Conservation (phyloP, 2,888 invertebrate species). For the Ophion slaviceki region DNA sequence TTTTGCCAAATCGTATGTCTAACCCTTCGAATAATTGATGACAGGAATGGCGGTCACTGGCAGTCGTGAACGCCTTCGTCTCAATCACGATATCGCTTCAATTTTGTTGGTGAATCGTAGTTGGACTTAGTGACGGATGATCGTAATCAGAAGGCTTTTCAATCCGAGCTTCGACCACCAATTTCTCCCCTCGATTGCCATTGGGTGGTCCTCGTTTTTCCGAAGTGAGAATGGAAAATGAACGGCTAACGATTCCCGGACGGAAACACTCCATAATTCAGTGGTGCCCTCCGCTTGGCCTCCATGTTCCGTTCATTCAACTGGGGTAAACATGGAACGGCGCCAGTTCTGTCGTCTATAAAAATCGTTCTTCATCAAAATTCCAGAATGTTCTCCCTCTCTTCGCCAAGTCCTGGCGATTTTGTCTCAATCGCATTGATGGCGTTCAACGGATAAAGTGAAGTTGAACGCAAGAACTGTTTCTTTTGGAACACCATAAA, state of each 20-base stretch:
- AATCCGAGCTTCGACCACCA: slow-evolving; percentile 43
- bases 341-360: neutral
- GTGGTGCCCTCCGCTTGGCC: slow-evolving; percentile 4
- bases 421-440: neutral
- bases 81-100: neutral
- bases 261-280: slow-evolving; percentile 59
- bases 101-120: neutral
- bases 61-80: neutral
- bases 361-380: neutral
- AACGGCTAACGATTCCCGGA: slow-evolving; percentile 54
- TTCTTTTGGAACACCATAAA: neutral
- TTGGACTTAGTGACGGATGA: slow-evolving; percentile 32
- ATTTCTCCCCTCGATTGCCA: slow-evolving; percentile 43
- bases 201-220: slow-evolving; percentile 26
- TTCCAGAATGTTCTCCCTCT: neutral
- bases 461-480: neutral
- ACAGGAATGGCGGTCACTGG: neutral
- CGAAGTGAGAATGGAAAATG: slow-evolving; percentile 54
- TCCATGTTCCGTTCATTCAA: neutral
- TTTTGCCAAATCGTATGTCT: too few relatives aligned
- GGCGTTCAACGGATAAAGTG: neutral
- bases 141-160: slow-evolving; percentile 42
- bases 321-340: slow-evolving; percentile 32
- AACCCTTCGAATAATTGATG: neutral
- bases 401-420: neutral